Evolutionary conservation across 64 coral and sea anemone species (phyloP).

Genomic region (Montipora sp.): DNA sequence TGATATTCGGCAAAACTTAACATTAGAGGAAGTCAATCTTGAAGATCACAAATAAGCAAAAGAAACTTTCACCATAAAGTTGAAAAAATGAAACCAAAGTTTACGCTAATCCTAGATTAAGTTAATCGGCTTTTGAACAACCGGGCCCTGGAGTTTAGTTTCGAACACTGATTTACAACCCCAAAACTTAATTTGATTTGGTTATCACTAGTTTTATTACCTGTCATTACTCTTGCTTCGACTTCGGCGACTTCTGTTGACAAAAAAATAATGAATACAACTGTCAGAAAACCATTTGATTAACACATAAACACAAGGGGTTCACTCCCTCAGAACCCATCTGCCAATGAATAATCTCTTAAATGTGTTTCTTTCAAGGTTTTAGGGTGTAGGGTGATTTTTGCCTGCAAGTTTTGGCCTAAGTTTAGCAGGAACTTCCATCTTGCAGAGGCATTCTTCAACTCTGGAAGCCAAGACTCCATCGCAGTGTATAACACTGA

Average conservation of each 20-base stretch:
- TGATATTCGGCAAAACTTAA: no score
- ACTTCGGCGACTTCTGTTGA: constrained; percentile 50
- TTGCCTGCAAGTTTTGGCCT: background rate
- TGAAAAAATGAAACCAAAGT: no score
- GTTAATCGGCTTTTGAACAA: no score
- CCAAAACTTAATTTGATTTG: no score
- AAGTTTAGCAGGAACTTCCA: background rate
- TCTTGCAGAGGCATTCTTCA: background rate
- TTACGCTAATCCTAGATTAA: no score
- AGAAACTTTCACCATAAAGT: no score
- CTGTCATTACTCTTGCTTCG: constrained; percentile 23
- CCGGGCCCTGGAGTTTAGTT: no score
- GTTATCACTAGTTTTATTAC: background rate
- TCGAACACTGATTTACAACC: no score
- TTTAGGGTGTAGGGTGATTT: background rate
- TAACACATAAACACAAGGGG: background rate
- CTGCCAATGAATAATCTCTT: background rate
- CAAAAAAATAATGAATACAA: background rate
- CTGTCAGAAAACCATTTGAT: background rate
- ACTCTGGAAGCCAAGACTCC: constrained; percentile 30
- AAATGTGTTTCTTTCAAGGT: background rate
- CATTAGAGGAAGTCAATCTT: no score
- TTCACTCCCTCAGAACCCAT: constrained; percentile 2
- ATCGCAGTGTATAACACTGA: constrained; percentile 61
- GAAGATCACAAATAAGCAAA: no score